Evolutionary conservation across 2,888 invertebrate species (phyloP).

Genomic region (Agonopterix heracliana): DNA sequence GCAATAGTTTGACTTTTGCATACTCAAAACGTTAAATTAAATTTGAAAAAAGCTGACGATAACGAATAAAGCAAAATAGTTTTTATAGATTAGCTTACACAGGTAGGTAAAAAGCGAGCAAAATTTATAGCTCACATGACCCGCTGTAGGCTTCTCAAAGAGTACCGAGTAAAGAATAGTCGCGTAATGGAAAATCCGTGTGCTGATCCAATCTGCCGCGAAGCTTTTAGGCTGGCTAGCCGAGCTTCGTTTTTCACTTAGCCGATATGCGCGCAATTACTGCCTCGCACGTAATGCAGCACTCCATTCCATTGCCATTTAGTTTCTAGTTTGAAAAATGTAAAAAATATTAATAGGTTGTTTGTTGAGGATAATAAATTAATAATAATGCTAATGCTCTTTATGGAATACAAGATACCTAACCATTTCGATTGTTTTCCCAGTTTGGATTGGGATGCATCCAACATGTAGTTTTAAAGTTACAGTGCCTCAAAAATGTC

Average conservation of each 20-base stretch:
- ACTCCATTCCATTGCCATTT: conserved; percentile 22
- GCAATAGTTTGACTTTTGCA: no score
- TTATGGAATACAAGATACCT: no score
- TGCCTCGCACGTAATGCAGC: conserved; percentile 38
- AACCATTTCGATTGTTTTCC: no score
- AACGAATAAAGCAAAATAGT: background rate
- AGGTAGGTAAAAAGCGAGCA: background rate
- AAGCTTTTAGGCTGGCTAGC: conserved; percentile 53
- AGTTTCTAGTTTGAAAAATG: conserved; percentile 17
- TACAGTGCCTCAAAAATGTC: no score
- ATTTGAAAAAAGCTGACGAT: no score
- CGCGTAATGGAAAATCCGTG: conserved; percentile 68
- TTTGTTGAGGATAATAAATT: no score
- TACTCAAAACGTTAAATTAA: no score
- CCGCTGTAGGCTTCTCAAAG: conserved; percentile 22
- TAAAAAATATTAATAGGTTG: background rate
- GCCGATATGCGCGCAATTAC: conserved; percentile 55
- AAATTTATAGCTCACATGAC: conserved; percentile 15
- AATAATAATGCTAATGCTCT: no score
- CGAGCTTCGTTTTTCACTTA: conserved; percentile 57
- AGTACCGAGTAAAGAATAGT: conserved; percentile 40
- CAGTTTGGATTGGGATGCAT: no score
- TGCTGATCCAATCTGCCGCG: conserved; percentile 68
- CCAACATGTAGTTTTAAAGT: no score
- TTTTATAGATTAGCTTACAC: background rate